Evolutionary conservation across 2,797 vertebrate genomes (phyloP), one percentile per base, ranked within the genome.

Genomic region (Micromesistius poutassou): DNA sequence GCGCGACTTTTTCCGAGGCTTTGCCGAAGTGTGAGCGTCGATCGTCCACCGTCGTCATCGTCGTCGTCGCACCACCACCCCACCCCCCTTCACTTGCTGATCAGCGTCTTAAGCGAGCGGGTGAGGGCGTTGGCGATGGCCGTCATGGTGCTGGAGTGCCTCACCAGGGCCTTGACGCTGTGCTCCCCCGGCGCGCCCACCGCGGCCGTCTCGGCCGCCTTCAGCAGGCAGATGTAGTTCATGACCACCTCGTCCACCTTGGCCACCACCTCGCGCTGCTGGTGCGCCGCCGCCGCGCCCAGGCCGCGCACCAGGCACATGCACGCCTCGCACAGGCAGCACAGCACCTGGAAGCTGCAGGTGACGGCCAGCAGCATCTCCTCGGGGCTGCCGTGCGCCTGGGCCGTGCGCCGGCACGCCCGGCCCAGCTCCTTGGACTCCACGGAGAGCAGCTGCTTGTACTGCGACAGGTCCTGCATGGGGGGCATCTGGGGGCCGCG

Each of bases 101-200:
- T 97, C 95, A 98, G 97, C 93, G 94, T 97, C 95, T 98, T 98
- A 93, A 98, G 96, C 93, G 97, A 99, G 95, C 96, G 95, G 87
- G 96, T 98, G 93, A 98, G 96, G 93, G 97, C 96, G 93, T 97
- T 98, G 93, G 97, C 95, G 87, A 98, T 96, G 92, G 97, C 95
- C 84, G 96, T 96, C 97, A 98, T 98, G 91, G 97, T 96, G 89
- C 94, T 96, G n/a, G 97, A 96, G 92, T 97, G 97, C 93, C 95
- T 95, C 89, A 94, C 96, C 81, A 97, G 96, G 88, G 97, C 96
- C 93, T 96, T 97, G 91, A 96, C 93, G 82, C 93, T 96, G 91
- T 96, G 94, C 91, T 97, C 96, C 85, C 94, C 88, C 0, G 95
- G 94, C 71, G 94, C 94, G 83, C 96, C 96, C 76, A 95, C 94